A percentile compares a stretch with the other conserved stretches of the same genome.
These are phyloP conservation scores for Cichlasoma orientale DNA, from an alignment of 2,797 vertebrate species.

Conservation along the genomic window DNA sequence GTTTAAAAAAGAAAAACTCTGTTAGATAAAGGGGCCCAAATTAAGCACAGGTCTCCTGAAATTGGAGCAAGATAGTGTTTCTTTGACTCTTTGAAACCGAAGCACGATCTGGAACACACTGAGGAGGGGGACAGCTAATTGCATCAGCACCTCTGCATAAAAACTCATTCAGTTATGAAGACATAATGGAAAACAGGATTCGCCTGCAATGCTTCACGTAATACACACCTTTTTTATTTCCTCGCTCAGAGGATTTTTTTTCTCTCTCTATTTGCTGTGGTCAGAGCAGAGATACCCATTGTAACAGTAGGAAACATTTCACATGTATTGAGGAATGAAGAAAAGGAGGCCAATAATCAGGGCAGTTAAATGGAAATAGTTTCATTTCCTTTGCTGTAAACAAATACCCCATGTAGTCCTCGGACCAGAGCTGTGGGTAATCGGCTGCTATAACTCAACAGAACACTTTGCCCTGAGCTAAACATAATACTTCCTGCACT, in stretches of 20 bases:
- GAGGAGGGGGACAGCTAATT: conserved; percentile 69
- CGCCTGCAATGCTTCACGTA: conserved; percentile 57
- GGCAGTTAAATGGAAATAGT: conserved; percentile 77
- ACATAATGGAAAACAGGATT: conserved; percentile 78
- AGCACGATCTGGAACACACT: conserved; percentile 70
- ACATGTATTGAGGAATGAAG: conserved; percentile 61
- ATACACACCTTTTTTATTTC: conserved; percentile 68
- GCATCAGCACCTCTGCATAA: conserved; percentile 77
- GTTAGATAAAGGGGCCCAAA: conserved; percentile 76
- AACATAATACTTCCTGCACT: conserved; percentile 82
- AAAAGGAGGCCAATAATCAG: conserved; percentile 68
- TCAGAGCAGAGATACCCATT: conserved; percentile 57
- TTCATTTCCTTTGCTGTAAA: conserved; percentile 81
- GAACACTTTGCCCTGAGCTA: conserved; percentile 77
- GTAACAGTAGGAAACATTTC: conserved; percentile 66
- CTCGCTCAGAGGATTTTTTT: background rate
- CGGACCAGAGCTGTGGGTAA: conserved; percentile 73
- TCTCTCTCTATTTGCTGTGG: conserved; percentile 39
- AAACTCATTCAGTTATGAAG: conserved; percentile 74
- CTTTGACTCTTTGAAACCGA: conserved; percentile 77
- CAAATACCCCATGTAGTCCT: conserved; percentile 77
- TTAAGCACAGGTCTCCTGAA: conserved; percentile 72
- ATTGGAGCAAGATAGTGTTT: conserved; percentile 75
- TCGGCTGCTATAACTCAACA: conserved; percentile 77
- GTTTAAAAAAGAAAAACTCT: conserved; percentile 63